These are phyloP conservation scores for Bradypodion ventrale DNA, from an alignment of 2,797 vertebrate genomes.

Conservation along the genomic window DNA sequence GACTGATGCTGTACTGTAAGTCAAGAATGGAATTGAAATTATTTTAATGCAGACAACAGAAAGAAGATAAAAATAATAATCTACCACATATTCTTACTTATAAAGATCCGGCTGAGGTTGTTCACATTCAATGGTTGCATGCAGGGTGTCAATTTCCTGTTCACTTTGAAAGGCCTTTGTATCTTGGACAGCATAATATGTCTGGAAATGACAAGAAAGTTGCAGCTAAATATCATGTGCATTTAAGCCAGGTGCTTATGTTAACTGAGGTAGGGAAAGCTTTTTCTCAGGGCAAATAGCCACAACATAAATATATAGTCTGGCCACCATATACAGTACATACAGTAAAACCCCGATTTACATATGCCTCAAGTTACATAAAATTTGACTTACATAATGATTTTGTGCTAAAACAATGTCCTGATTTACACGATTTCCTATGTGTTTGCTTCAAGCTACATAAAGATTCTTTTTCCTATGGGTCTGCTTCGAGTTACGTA, in stretches of 20 bases:
- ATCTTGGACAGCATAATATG: slow-evolving; percentile 93
- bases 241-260: not conserved
- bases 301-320: too few species aligned
- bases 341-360: too few species aligned
- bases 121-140: slow-evolving; percentile 95
- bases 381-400: too few species aligned
- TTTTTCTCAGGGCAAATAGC: too few species aligned
- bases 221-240: not conserved
- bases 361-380: too few species aligned
- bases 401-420: too few species aligned
- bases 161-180: slow-evolving; percentile 91
- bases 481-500: too few species aligned
- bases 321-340: too few species aligned
- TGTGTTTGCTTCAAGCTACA: too few species aligned
- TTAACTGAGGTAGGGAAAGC: not conserved
- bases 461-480: too few species aligned
- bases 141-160: slow-evolving; percentile 85
- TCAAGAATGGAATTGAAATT: not conserved
- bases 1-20: too few species aligned
- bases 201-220: slow-evolving; percentile 71
- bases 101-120: slow-evolving; percentile 98
- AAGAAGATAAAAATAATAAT: not conserved
- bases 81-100: slow-evolving; percentile 82
- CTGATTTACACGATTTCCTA: too few species aligned
- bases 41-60: not conserved